phyloP scores from a whole-genome alignment of 2,888 invertebrate species.

The Boloria euphrosyne region DNA sequence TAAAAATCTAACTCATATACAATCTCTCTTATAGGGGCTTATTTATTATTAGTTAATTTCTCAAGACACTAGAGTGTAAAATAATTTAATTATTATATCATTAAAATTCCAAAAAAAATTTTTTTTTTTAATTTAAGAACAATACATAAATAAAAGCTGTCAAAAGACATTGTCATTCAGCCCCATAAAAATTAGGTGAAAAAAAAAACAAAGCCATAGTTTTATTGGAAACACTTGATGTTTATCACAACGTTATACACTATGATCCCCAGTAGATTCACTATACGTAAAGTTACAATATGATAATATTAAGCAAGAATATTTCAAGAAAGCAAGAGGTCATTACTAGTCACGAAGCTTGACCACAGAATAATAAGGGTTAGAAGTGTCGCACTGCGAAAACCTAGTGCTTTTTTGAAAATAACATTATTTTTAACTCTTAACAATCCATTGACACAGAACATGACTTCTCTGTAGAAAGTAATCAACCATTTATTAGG shows the following conservation, averaged over 20 bases:
- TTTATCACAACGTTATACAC: slow-evolving; percentile 81
- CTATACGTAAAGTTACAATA: slow-evolving; percentile 62
- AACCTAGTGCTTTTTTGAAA: slow-evolving; percentile 79
- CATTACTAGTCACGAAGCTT: slow-evolving; percentile 33
- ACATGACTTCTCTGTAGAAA: slow-evolving; percentile 59
- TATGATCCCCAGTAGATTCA: slow-evolving; percentile 69
- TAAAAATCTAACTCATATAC: slow-evolving; percentile 77
- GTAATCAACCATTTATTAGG: neutral
- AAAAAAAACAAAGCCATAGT: slow-evolving; percentile 70
- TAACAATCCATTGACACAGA: slow-evolving; percentile 75
- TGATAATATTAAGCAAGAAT: slow-evolving; percentile 69
- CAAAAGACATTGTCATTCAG: neutral
- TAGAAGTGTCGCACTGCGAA: slow-evolving; percentile 42
- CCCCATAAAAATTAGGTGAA: slow-evolving; percentile 39
- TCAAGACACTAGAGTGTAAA: neutral
- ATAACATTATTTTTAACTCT: slow-evolving; percentile 47
- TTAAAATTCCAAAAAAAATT: no score
- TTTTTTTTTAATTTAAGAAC: no score
- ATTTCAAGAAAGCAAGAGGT: slow-evolving; percentile 79
- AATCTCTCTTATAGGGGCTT: slow-evolving; percentile 74
- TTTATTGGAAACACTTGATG: slow-evolving; percentile 77
- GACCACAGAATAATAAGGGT: slow-evolving; percentile 22
- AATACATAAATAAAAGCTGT: no score
- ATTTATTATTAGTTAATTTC: slow-evolving; percentile 1
- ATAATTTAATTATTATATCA: neutral